Evolutionary conservation across 2,888 invertebrate genomes (phyloP), one percentile per base, ranked within the genome.

Genomic region (Ochlodes sylvanus): DNA sequence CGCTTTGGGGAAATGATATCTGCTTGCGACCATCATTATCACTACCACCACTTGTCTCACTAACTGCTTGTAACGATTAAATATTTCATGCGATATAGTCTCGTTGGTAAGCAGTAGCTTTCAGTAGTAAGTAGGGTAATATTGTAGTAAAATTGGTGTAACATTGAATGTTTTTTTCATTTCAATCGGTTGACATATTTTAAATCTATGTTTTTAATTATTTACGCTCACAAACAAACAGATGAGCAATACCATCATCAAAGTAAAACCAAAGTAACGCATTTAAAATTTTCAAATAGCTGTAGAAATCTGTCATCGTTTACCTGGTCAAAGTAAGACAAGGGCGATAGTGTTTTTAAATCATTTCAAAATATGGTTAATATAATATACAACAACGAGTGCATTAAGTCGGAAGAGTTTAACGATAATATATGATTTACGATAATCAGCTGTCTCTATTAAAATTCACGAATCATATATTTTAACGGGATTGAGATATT

Each of bases 1-100:
- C 5, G 41, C 65, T 17, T 50, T 52, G 19, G 65, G 52, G 65
- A 50, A 52, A 58, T 58, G 52, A 38, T 63, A 54, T 66, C 65
- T 58, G 41, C 65, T 65, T 63, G 44, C 15, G 42, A 17, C 34
- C 44, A 60, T 42, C 58, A 52, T 66, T 60, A 52, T 38, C 27
- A 17, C 14, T 15, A 41, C n/a, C 19, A 38, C 9, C 7, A 27
- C 41, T 52, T 41, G 54, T 41, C 21, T n/a, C 38, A 62, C 12
- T 12, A 10, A 21, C 14, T 14, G 2, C 1, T 52, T 12, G 10
- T 52, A 52, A 21, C 21, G 19, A 17, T 17, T 14, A 14, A 42
- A 42, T 14, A 42, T 9, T 42, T 14, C 2, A 14, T 14, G 5
- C n/a, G 42, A 4, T 27, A 27, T 27, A 4, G 2, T 27, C 27